Evolutionary conservation across 2,113 vertebrate species (phyloP).

Genomic region (Halcyon malimbica): DNA sequence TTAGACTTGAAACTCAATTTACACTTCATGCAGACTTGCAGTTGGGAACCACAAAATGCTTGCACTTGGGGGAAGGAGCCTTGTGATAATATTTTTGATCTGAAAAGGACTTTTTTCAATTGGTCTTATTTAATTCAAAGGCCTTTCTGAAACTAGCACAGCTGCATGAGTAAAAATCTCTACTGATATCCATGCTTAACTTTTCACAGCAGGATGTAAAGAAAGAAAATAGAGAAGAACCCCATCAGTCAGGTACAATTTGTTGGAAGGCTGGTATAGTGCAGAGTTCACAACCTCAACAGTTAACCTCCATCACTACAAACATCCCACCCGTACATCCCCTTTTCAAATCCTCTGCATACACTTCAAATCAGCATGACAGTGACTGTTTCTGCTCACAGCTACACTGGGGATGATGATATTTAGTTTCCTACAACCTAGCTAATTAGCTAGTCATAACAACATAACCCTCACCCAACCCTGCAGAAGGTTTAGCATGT

Average conservation of each 20-base stretch:
- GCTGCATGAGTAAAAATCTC: not conserved
- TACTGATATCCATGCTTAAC: not conserved
- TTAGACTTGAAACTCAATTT: not conserved
- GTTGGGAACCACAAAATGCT: not conserved
- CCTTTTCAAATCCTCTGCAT: not conserved
- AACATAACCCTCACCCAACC: not conserved
- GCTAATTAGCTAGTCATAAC: not conserved
- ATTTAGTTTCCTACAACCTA: not conserved
- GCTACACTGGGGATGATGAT: not conserved
- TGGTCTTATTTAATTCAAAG: not conserved
- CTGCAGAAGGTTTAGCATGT: not conserved
- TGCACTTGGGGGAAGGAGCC: not conserved
- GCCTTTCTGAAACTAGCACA: not conserved
- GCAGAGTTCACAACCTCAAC: not conserved
- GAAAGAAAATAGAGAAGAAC: not conserved
- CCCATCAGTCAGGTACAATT: not conserved
- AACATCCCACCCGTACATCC: not conserved
- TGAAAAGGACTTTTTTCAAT: too few relatives aligned
- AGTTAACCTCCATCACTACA: not conserved
- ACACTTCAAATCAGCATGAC: not conserved
- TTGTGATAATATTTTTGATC: not conserved
- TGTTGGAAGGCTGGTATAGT: not conserved
- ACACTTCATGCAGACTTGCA: not conserved
- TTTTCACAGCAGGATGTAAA: not conserved
- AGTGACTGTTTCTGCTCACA: not conserved